Conservation (phyloP, 2,113 vertebrate genomes). For the Lathamus discolor region DNA sequence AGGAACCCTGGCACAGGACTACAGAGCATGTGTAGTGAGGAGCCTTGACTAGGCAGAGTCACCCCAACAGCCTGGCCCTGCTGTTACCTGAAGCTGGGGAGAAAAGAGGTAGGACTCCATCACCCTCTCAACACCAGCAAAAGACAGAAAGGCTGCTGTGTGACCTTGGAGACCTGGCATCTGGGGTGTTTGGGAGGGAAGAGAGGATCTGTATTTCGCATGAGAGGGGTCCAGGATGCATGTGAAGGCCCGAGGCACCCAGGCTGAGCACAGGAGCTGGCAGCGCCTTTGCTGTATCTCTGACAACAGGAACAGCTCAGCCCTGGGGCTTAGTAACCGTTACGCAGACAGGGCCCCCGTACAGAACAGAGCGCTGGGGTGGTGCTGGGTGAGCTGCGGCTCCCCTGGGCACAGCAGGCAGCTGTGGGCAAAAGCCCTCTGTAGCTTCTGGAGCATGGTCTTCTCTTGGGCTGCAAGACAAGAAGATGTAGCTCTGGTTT, state of each 20-base stretch:
- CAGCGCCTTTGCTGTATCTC: neutral
- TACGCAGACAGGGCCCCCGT: rapidly evolving
- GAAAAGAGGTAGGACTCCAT: neutral
- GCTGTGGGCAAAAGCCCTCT: neutral
- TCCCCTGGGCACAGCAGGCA: neutral
- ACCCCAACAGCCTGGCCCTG: neutral
- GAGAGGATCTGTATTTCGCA: neutral
- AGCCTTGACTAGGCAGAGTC: neutral
- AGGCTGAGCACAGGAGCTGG: neutral
- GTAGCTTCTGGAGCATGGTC: rapidly evolving
- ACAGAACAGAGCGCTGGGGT: neutral
- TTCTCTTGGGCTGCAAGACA: neutral
- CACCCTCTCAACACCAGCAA: neutral
- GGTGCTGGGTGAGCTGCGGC: neutral
- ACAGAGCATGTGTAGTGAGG: neutral
- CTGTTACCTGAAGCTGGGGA: neutral
- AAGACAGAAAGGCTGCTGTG: neutral
- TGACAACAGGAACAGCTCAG: neutral
- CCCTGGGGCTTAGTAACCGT: neutral
- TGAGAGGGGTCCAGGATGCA: neutral
- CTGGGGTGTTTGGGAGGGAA: rapidly evolving
- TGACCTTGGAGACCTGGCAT: rapidly evolving
- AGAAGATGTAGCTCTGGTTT: neutral
- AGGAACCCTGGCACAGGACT: neutral
- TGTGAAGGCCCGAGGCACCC: neutral